These are phyloP conservation scores for Polyommatus icarus DNA, from an alignment of 2,888 invertebrate species.

Conservation along the genomic window DNA sequence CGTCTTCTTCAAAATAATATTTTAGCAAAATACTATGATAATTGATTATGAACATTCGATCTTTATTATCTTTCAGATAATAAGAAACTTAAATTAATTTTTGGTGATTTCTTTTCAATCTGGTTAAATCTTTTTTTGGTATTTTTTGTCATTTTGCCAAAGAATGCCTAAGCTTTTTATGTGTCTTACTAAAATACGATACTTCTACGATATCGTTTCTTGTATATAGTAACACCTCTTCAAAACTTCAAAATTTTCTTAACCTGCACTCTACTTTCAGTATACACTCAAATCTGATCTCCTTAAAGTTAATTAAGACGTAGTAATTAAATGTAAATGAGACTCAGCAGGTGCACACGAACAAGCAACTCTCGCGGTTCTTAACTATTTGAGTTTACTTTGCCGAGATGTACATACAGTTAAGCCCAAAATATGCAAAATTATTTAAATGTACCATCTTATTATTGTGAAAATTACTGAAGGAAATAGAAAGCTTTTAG, in stretches of 20 bases:
- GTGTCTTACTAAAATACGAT: too few relatives aligned
- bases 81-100: too few relatives aligned
- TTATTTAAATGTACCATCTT: conserved; percentile 7
- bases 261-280: not conserved
- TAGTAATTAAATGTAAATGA: conserved; percentile 52
- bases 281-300: conserved; percentile 26
- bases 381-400: conserved; percentile 37
- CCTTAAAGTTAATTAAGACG: conserved; percentile 48
- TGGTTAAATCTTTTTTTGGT: too few relatives aligned
- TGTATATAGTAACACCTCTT: not conserved
- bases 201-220: not conserved
- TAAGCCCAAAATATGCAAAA: conserved; percentile 7
- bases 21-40: too few relatives aligned
- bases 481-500: not conserved
- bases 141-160: too few relatives aligned
- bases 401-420: not conserved
- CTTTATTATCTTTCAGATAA: too few relatives aligned
- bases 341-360: conserved; percentile 47
- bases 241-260: too few relatives aligned
- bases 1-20: not conserved
- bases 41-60: too few relatives aligned
- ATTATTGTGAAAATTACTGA: not conserved
- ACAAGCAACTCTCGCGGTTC: conserved; percentile 42
- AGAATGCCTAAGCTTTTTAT: too few relatives aligned
- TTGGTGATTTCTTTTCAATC: too few relatives aligned